A percentile compares a stretch with the other conserved stretches of the same genome.
These are phyloP conservation scores for Drosophila miranda DNA, from an alignment of 1,140 invertebrate species.

Conservation along the genomic window DNA sequence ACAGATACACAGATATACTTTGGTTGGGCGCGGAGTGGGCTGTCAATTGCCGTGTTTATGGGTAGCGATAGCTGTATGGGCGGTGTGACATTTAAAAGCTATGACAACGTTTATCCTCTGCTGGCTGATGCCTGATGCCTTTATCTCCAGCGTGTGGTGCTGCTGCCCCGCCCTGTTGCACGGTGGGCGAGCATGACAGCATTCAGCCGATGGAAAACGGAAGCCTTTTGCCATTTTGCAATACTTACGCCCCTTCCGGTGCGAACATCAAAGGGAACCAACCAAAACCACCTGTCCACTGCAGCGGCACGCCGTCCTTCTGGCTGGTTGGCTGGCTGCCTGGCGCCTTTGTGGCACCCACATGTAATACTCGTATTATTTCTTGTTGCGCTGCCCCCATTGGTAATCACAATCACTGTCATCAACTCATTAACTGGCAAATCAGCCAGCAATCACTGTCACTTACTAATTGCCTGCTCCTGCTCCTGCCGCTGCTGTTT, in stretches of 20 bases:
- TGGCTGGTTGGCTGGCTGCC: too few relatives aligned
- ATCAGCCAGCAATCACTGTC: neutral
- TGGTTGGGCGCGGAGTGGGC: slow-evolving; percentile 13
- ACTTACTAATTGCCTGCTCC: neutral
- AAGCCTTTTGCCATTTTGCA: slow-evolving; percentile 59
- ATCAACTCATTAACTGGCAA: slow-evolving; percentile 30
- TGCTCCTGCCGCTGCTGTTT: too few relatives aligned
- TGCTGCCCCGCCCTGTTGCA: slow-evolving; percentile 20
- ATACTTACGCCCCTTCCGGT: slow-evolving; percentile 40
- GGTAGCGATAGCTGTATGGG: slow-evolving; percentile 32
- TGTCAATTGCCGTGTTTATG: slow-evolving; percentile 49
- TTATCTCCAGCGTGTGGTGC: neutral
- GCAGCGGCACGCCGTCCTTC: too few relatives aligned
- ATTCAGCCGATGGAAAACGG: slow-evolving; percentile 43
- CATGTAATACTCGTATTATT: neutral
- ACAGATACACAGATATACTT: slow-evolving; percentile 10
- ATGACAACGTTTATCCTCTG: slow-evolving; percentile 67
- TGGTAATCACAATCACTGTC: slow-evolving; percentile 18
- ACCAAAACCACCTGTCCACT: too few relatives aligned
- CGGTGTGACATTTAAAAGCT: slow-evolving; percentile 71
- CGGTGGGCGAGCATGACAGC: slow-evolving; percentile 41
- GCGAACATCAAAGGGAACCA: slow-evolving; percentile 11
- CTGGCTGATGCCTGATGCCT: slow-evolving; percentile 6
- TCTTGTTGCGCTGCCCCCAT: neutral
- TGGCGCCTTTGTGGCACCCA: slow-evolving; percentile 2